Base-by-base conservation (phyloP, 2,797 vertebrate species). In the Hirundo rustica region DNA sequence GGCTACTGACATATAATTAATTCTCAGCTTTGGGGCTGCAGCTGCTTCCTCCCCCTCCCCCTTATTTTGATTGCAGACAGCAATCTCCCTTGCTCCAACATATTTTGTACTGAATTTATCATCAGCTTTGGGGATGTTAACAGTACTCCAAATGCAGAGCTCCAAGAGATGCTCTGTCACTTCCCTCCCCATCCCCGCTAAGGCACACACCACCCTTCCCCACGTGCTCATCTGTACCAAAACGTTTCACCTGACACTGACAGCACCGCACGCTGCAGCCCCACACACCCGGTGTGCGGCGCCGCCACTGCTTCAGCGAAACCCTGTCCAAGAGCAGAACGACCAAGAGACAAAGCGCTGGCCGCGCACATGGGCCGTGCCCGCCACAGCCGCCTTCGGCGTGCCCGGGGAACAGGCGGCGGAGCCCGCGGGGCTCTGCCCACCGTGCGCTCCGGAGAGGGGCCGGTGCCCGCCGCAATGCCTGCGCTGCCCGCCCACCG, bases 21-120 rank as follows among this genome's bases (percentile, higher is more conserved):
- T 36, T 44, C 20, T 66, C 57, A 55, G 16, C 21, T 48, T 18
- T 12, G 19, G 3, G 16, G 18, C 61, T 29, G 16, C n/a, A 32
- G 11, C 11, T 17, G 27, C 10, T 34, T 30, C 2, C 2, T 1
- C 2, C 2, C 21, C 2, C 1, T 1, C 3, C 8, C 8, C 10
- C 30, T 7, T 1, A 3, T 12, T 26, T 20, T 18, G 15, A 62
- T 29, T n/a, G 42, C 29, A 50, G 19, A 15, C 0, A 57, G 23
- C 12, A 29, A 48, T 11, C 12, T 58, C 21, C 40, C 14, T 20
- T 7, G 23, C 16, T 26, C 10, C 44, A 20, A 1, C 3, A 16
- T 3, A 54, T 18, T 60, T 40, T 22, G 50, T 11, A 25, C 10
- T 12, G 15, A 23, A 53, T 27, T 50, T 12, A 29, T 16, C 7